Evolutionary conservation across 2,888 invertebrate species (phyloP).

Genomic region (Meloe dianella): DNA sequence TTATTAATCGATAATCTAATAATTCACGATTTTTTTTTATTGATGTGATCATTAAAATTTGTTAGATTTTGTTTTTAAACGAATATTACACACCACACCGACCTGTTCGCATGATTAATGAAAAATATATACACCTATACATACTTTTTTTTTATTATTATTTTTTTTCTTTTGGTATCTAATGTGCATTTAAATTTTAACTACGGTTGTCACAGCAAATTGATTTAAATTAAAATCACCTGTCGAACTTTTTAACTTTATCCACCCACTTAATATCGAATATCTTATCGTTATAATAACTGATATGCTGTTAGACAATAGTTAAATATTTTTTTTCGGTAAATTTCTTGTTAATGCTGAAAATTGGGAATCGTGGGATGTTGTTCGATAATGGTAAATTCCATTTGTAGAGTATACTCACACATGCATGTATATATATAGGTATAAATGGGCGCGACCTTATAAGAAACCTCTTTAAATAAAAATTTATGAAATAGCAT

Average conservation of each 20-base stretch:
- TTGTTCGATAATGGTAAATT: slow-evolving; percentile 17
- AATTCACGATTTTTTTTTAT: slow-evolving; percentile 13
- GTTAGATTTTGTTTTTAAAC: neutral
- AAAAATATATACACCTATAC: too few species aligned
- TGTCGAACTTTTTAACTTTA: slow-evolving; percentile 36
- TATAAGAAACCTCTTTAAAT: slow-evolving; percentile 36
- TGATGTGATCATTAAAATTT: slow-evolving; percentile 13
- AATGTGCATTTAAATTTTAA: slow-evolving; percentile 38
- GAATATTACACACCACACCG: slow-evolving; percentile 7
- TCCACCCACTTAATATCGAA: slow-evolving; percentile 30
- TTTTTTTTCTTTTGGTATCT: slow-evolving; percentile 22
- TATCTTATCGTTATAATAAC: slow-evolving; percentile 18
- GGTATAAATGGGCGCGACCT: slow-evolving; percentile 29
- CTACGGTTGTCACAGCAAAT: slow-evolving; percentile 40
- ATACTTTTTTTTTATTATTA: too few species aligned
- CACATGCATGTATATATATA: neutral
- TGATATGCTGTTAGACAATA: slow-evolving; percentile 19
- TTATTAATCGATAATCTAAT: too few species aligned
- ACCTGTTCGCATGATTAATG: slow-evolving; percentile 35
- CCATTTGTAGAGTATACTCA: slow-evolving; percentile 12
- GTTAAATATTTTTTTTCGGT: slow-evolving; percentile 17
- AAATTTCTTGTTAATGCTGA: neutral
- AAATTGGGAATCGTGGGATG: slow-evolving; percentile 16
- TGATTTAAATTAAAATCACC: slow-evolving; percentile 43
- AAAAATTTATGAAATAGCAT: slow-evolving; percentile 36